Evolutionary conservation across 2,888 invertebrate genomes (phyloP).

Genomic region (Copidosoma aretas): DNA sequence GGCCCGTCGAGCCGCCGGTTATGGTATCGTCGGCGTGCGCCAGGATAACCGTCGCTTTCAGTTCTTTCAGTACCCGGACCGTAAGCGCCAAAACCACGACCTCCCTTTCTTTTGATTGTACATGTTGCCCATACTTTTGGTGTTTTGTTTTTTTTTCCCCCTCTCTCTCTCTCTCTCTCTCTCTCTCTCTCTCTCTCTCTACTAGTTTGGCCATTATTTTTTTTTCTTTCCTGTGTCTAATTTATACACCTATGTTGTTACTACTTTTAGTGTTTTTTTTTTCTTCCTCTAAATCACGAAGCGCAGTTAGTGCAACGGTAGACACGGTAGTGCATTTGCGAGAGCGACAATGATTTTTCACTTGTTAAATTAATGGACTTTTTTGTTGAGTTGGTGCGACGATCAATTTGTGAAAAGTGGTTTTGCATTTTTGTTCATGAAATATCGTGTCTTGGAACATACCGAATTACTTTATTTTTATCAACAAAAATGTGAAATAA

Average conservation of each 20-base stretch:
- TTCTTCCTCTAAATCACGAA: constrained; percentile 32
- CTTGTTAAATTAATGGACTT: too few species aligned
- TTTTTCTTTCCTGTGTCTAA: not conserved
- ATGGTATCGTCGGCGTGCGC: constrained; percentile 62
- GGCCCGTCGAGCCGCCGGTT: constrained; percentile 61
- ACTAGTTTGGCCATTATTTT: not conserved
- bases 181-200: too few species aligned
- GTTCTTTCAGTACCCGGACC: constrained; percentile 61
- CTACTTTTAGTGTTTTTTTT: constrained; percentile 4
- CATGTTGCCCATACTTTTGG: constrained; percentile 15
- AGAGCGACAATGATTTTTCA: too few species aligned
- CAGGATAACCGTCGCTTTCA: constrained; percentile 61
- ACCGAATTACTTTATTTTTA: too few species aligned
- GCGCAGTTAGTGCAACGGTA: too few species aligned
- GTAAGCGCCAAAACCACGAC: constrained; percentile 51
- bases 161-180: too few species aligned
- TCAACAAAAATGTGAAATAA: too few species aligned
- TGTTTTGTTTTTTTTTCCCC: not conserved
- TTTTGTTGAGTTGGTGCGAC: too few species aligned
- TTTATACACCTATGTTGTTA: constrained; percentile 32
- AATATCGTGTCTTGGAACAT: too few species aligned
- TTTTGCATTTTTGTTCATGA: too few species aligned
- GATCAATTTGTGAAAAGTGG: too few species aligned
- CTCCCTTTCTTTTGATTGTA: constrained; percentile 23
- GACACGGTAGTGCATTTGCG: too few species aligned